Base-by-base conservation (phyloP, 1,140 invertebrate species). In the Drosophila arizonae region DNA sequence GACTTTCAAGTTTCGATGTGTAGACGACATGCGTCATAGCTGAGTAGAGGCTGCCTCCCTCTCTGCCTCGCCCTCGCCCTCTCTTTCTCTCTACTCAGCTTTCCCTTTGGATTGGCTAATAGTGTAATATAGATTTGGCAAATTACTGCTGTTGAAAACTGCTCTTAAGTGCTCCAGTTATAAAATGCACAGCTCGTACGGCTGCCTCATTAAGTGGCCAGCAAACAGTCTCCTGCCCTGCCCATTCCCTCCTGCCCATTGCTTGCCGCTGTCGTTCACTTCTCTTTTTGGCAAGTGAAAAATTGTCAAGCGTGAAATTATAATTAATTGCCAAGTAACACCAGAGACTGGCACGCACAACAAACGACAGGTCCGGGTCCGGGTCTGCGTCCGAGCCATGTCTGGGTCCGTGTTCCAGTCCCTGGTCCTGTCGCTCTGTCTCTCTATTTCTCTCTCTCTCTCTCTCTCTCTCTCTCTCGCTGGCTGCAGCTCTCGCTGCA, bases 221-320 rank as follows among this genome's bases (percentile, higher is more conserved):
- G 15, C 54, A 26, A 33, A 33, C 51, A 50, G 46, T n/a, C 55
- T 41, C 24, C 11, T 39, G 36, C 36, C 33, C 0, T 39, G 36
- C 46, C 11, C n/a, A 13, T 30, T 24, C 28, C 26, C 10, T n/a
- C 13, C 15, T 68, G 10, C 9, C 4, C 28, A 24, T 24, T 24
- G 21, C 21, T 24, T 30, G 21, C 6, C 43, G 1, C 48, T 50
- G 48, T 39, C 36, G 36, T 11, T 39, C 11, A 13, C 36, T 39
- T 39, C 36, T 39, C 36, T 39, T 75, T 86, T 79, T 72, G 56
- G 48, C 69, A 82, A 82, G 58, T 77, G 62, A 54, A 66, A 78
- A 82, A 56, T 88, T 79, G 79, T 79, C 73, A 82, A 74, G 79
- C 73, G 70, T 88, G 77, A 87, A 87, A 87, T 87, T 87, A 87